Evolutionary conservation across 1,140 invertebrate genomes (phyloP).

Genomic region (Platorchestia sp.): DNA sequence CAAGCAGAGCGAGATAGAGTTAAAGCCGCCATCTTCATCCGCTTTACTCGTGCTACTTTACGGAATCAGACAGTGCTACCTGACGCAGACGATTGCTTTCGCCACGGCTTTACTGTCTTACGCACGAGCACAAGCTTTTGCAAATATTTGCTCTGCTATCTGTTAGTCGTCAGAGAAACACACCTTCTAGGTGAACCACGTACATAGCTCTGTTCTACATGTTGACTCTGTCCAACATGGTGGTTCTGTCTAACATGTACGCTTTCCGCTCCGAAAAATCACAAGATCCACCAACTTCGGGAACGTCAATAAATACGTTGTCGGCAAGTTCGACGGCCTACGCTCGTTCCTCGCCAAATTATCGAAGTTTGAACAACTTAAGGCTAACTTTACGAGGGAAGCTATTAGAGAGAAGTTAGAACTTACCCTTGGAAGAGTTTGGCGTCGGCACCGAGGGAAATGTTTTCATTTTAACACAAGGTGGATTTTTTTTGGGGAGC

Average conservation of each 20-base stretch:
- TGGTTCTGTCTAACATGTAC: neutral
- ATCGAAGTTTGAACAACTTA: conserved; percentile 9
- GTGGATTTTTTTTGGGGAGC: neutral
- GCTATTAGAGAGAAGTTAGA: conserved; percentile 8
- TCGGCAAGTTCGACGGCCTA: neutral
- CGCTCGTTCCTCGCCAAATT: neutral
- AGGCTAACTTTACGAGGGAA: neutral
- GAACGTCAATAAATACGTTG: neutral
- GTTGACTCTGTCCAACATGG: neutral
- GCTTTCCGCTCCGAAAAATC: neutral
- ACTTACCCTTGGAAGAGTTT: neutral
- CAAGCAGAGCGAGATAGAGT: no score
- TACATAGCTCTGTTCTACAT: no score
- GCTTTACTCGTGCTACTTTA: no score
- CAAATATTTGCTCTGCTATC: no score
- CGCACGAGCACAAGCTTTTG: no score
- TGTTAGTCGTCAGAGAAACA: no score
- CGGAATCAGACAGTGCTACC: no score
- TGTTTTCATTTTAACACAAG: conserved; percentile 2
- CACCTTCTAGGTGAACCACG: no score
- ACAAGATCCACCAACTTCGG: neutral
- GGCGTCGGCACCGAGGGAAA: neutral
- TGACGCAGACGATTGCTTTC: neutral
- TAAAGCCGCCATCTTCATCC: no score
- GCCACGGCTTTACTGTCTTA: no score